These are phyloP conservation scores for Drosophila prosaltans DNA, from an alignment of 1,140 invertebrate genomes.

Conservation along the genomic window DNA sequence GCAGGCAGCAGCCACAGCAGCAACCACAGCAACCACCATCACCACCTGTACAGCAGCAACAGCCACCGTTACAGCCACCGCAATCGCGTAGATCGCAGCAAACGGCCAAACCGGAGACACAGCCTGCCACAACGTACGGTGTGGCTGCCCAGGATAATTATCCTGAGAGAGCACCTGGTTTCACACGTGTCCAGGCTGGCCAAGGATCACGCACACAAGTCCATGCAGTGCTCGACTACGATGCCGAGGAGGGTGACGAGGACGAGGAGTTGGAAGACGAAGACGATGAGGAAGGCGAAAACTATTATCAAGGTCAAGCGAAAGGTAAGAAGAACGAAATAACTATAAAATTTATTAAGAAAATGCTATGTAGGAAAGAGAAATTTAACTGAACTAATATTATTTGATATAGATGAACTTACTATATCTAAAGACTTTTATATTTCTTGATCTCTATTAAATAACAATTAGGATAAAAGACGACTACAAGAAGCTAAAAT, in stretches of 20 bases:
- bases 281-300: slow-evolving; percentile 54
- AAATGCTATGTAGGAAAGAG: too few relatives aligned
- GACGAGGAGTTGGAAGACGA: slow-evolving; percentile 63
- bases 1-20: slow-evolving; percentile 33
- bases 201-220: slow-evolving; percentile 80
- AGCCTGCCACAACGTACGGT: slow-evolving; percentile 64
- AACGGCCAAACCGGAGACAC: slow-evolving; percentile 56
- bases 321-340: slow-evolving; percentile 47
- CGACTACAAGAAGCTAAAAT: too few relatives aligned
- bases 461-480: too few relatives aligned
- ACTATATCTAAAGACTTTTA: too few relatives aligned
- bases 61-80: slow-evolving; percentile 23
- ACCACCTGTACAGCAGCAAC: slow-evolving; percentile 31
- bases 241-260: slow-evolving; percentile 80
- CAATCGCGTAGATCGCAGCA: slow-evolving; percentile 35
- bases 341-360: background rate
- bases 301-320: slow-evolving; percentile 65
- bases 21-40: slow-evolving; percentile 15
- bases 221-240: slow-evolving; percentile 82
- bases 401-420: too few relatives aligned
- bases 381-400: too few relatives aligned
- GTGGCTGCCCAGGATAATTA: slow-evolving; percentile 63
- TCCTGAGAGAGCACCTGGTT: slow-evolving; percentile 77
- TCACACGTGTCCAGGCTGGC: slow-evolving; percentile 79
- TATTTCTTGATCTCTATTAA: too few relatives aligned